Base-by-base conservation (phyloP, 2,797 vertebrate species). In the Enteromius thamalakanensis region DNA sequence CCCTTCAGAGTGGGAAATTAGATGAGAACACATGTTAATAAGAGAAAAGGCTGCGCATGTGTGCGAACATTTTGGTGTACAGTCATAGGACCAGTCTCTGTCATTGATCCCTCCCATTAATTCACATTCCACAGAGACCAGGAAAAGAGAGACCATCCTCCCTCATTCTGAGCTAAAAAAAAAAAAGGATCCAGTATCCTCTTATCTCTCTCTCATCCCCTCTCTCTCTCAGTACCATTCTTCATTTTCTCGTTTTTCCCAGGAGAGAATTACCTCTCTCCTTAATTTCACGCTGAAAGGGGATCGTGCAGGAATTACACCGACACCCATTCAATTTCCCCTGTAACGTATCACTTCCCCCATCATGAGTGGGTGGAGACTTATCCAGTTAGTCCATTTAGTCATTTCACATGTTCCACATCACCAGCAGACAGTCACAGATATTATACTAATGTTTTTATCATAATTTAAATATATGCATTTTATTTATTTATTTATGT, bases 231-330 rank as follows among this genome's bases (percentile, higher is more conserved):
- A n/a, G 37, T 47, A 55, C 64, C 15, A 65, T 53, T 69, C 14
- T 78, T 83, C 34, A 45, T 83, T 76, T 26, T 77, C 15, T 32
- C 60, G 0, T 75, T n/a, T 2, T 68, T 84, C 70, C 65, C 78
- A 26, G 80, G 82, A 86, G 49, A 79, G 84, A 80, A 60, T 84
- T 80, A 81, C 80, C 85, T 84, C 81, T 82, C 60, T 64, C 69
- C 81, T 75, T 89, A 75, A 90, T 90, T 91, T 90, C 79, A 90
- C 75, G 77, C 80, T 81, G 74, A 86, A 86, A 90, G 74, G 29
- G 40, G 79, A 90, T 90, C 45, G 67, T 53, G 77, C 65, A 40
- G 84, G 81, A 86, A 70, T 87, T 68, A 76, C 68, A 40, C n/a
- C 9, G 58, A 82, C 64, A 79, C 84, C 74, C 21, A 21, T 83